Conservation (phyloP, 2,113 vertebrate genomes). For the Campylomormyrus tamandua region DNA sequence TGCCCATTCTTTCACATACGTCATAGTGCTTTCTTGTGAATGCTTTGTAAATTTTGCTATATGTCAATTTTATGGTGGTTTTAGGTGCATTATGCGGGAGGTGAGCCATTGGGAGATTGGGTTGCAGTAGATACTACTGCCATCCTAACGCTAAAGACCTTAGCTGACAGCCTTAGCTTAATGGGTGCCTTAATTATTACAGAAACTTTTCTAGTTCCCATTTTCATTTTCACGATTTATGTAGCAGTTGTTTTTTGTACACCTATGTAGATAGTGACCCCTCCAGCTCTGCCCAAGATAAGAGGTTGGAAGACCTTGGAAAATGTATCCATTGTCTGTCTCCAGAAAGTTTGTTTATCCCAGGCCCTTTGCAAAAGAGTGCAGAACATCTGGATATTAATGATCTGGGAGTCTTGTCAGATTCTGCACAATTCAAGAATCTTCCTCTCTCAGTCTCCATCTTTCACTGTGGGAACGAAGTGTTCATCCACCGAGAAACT, state of each 20-base stretch:
- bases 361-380: background rate
- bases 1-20: background rate
- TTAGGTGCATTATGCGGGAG: background rate
- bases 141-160: background rate
- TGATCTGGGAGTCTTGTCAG: background rate
- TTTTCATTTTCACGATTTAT: conserved; percentile 29
- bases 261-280: background rate
- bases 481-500: background rate
- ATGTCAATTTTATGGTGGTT: conserved; percentile 12
- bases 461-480: background rate
- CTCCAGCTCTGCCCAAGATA: background rate
- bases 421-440: background rate
- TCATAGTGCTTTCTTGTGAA: background rate
- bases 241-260: conserved; percentile 7
- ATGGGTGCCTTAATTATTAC: conserved; percentile 20
- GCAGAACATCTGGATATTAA: conserved; percentile 6
- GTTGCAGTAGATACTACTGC: background rate
- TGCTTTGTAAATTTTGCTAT: conserved; percentile 3
- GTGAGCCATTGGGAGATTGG: background rate
- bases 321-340: conserved; percentile 16
- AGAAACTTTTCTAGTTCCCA: conserved; percentile 37
- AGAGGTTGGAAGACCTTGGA: conserved; percentile 25
- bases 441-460: background rate
- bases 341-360: conserved; percentile 15
- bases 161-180: background rate